Base-by-base conservation (phyloP, 2,797 vertebrate genomes). In the Dromococcyx pavoninus region DNA sequence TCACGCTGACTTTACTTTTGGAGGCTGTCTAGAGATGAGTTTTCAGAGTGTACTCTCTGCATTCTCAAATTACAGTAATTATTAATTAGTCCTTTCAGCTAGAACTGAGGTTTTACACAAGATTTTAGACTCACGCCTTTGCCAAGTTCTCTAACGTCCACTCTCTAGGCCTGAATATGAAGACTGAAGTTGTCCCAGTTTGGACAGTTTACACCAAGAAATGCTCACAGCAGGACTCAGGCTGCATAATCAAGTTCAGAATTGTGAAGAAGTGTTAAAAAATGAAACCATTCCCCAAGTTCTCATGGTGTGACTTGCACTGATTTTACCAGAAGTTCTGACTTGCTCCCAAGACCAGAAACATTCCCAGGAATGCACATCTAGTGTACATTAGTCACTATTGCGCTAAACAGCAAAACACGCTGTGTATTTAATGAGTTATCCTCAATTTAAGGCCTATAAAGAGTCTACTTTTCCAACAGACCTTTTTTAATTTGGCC, bases 401-500 rank as follows among this genome's bases (percentile, higher is more conserved):
- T 2, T 74, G 83, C 77, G 61, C 89, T 85, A 90, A 94, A 77
- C 41, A 95, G 77, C 81, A 94, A 95, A 94, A 85, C 83, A 91
- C 0, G 5, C 77, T 91, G 74, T 74, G 80, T 58, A 74, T 95
- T 96, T 97, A 94, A 96, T 96, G 94, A 96, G 94, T 91, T 96
- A 93, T 91, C 83, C 94, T 95, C 91, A 85, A 95, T 96, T 97
- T 95, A 86, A 93, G 89, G 69, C 50, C 88, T 93, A 74, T 95
- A 96, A 97, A 96, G 89, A 90, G 57, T 53, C 86, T 90, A 90
- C 71, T 94, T 97, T 94, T 95, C 91, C 81, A 94, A 93, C 37
- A 93, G 91, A 94, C 61, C 74, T 96, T 96, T 94, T 96, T 91
- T 85, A 96, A 96, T 97, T 95, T 94, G 93, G 86, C 53, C 88